Conservation (phyloP, 2,797 vertebrate genomes). For the Euthynnus affinis region DNA sequence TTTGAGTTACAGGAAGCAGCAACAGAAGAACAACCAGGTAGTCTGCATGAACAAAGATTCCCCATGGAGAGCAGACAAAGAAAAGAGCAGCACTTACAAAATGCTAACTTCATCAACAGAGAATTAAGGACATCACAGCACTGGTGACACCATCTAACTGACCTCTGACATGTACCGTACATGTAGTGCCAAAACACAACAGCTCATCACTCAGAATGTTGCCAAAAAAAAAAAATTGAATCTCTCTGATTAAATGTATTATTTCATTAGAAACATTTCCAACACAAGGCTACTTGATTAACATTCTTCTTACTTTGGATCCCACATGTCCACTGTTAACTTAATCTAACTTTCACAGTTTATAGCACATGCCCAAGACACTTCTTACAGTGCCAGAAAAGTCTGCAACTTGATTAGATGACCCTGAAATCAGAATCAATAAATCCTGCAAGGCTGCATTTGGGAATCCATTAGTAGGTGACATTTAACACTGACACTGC, state of each 20-base stretch:
- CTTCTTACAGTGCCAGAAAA: slow-evolving; percentile 12
- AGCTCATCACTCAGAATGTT: background rate
- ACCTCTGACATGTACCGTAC: background rate
- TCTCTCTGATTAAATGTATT: background rate
- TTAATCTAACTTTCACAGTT: slow-evolving; percentile 4
- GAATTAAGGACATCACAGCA: background rate
- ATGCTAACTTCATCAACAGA: background rate
- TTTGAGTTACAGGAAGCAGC: background rate
- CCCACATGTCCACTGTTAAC: background rate
- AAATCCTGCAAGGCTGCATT: slow-evolving; percentile 8
- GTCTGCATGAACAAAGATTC: background rate
- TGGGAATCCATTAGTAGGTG: slow-evolving; percentile 18
- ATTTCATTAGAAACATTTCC: background rate
- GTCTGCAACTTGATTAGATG: slow-evolving; percentile 29
- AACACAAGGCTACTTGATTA: background rate
- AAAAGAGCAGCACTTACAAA: background rate
- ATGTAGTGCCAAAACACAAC: background rate
- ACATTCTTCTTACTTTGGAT: slow-evolving; percentile 20
- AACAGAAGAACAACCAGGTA: background rate
- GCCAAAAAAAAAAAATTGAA: background rate
- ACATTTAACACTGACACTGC: slow-evolving; percentile 29
- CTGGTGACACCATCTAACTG: background rate
- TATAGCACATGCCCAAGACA: background rate
- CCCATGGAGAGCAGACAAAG: background rate
- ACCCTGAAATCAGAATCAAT: slow-evolving; percentile 37